Percentiles rank a stretch among this genome's conserved stretches.
Conservation (phyloP, 1,140 invertebrate species). For the Cylas formicarius region DNA sequence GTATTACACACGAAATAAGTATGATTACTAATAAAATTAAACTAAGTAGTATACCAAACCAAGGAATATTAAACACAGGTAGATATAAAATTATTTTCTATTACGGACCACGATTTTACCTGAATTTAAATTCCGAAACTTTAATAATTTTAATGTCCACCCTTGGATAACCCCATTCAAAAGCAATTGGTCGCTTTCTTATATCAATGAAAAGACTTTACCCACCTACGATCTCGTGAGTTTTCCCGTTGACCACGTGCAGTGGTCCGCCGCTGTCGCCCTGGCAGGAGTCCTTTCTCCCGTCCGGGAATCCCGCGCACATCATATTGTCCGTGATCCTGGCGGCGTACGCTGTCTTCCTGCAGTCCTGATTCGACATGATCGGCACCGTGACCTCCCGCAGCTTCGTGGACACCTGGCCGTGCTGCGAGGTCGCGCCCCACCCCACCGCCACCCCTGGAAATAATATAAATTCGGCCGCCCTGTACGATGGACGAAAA, state of each 20-base stretch:
- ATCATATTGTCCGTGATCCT: slow-evolving; percentile 81
- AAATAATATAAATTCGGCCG: slow-evolving; percentile 12
- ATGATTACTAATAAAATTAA: too few species aligned
- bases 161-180: too few species aligned
- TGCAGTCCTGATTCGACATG: slow-evolving; percentile 63
- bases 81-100: too few species aligned
- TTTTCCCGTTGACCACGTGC: slow-evolving; percentile 44
- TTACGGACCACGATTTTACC: too few species aligned
- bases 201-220: slow-evolving; percentile 11
- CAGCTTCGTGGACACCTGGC: slow-evolving; percentile 48
- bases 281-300: slow-evolving; percentile 70
- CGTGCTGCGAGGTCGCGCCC: slow-evolving; percentile 53
- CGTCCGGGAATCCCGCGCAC: slow-evolving; percentile 71
- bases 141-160: too few species aligned
- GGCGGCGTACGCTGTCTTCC: slow-evolving; percentile 57
- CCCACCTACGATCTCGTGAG: slow-evolving; percentile 49
- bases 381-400: slow-evolving; percentile 63
- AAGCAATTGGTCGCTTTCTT: too few species aligned
- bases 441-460: slow-evolving; percentile 57
- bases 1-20: too few species aligned
- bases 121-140: not conserved
- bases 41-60: too few species aligned
- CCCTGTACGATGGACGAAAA: not conserved
- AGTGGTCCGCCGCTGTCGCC: slow-evolving; percentile 63
- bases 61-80: too few species aligned